Base-by-base conservation (phyloP, 1,140 invertebrate species). In the Artemia franciscana region DNA sequence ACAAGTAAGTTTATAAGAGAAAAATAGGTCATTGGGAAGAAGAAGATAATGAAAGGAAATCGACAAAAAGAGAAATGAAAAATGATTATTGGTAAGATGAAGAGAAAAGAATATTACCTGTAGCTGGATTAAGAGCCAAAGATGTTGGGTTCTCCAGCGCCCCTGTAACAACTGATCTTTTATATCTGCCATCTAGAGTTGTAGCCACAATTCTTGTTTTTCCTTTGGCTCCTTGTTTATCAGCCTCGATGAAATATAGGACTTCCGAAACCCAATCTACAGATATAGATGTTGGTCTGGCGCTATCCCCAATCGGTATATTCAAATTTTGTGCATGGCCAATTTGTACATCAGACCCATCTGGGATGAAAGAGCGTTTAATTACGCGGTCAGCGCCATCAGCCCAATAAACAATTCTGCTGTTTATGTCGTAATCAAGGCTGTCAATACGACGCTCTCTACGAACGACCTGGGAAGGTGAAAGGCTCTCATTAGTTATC, bases 251-350 rank as follows among this genome's bases (percentile, higher is more conserved):
- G 91, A 91, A 96, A 70, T 94, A 97, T 0, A 96, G 74, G 74
- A 95, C 95, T 59, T 84, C 85, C 5, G 82, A 86, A 15, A 94
- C 78, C 86, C 91, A 96, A 71, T 97, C 92, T 0, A 95, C 79
- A 1, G 90, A 85, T 0, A 96, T 71, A 5, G 84, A 83, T 0
- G 85, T 87, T 0, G 89, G 88, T 70, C 86, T 88, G 0, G 81
- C 80, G 63, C 84, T 82, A 5, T 80, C 82, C 74, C 57, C 26
- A 27, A 64, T 59, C 0, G 70, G 68, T 0, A 77, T 84, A 65
- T 87, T 82, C 0, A 97, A 73, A 71, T 92, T 85, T 74, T 95
- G 92, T 0, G 89, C 83, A 71, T 80, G 89, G 26, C 89, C 90
- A 56, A 70, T 67, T 67, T 72, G 67, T 79, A 84, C 73, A 85